Percentiles rank a stretch among this genome's conserved stretches.
These are phyloP conservation scores for Polietes domitor DNA, from an alignment of 2,888 invertebrate genomes.

Conservation along the genomic window DNA sequence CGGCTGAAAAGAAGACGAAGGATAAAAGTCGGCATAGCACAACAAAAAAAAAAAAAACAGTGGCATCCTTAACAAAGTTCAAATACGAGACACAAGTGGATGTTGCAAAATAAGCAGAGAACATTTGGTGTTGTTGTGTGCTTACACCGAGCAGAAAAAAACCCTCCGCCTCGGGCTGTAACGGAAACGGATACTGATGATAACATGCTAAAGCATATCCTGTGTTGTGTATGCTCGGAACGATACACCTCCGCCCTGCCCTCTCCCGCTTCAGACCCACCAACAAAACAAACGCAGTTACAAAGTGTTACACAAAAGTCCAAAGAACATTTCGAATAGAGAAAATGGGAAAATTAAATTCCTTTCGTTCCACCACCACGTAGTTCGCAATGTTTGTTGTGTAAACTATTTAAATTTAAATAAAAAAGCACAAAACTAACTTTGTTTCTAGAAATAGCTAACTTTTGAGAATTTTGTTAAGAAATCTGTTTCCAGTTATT, in stretches of 20 bases:
- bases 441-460: constrained; percentile 11
- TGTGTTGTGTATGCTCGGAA: constrained; percentile 25
- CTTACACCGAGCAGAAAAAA: neutral
- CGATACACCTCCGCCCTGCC: too few relatives aligned
- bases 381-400: neutral
- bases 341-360: constrained; percentile 24
- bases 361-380: neutral
- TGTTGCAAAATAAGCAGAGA: neutral
- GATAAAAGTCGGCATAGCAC: neutral
- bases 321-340: neutral
- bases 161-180: constrained; percentile 42
- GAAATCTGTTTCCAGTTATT: neutral
- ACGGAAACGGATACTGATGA: constrained; percentile 63
- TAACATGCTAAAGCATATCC: constrained; percentile 60
- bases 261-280: neutral
- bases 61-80: constrained; percentile 19
- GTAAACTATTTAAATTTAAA: constrained; percentile 30
- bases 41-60: neutral
- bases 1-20: neutral
- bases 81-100: neutral
- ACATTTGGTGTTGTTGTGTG: constrained; percentile 26
- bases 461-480: constrained; percentile 9
- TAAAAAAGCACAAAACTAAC: constrained; percentile 13
- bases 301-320: constrained; percentile 31
- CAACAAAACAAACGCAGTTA: constrained; percentile 15